Percentiles rank a stretch among this genome's conserved stretches.
Conservation (phyloP, 2,888 invertebrate species). For the Hecatera dysodea region DNA sequence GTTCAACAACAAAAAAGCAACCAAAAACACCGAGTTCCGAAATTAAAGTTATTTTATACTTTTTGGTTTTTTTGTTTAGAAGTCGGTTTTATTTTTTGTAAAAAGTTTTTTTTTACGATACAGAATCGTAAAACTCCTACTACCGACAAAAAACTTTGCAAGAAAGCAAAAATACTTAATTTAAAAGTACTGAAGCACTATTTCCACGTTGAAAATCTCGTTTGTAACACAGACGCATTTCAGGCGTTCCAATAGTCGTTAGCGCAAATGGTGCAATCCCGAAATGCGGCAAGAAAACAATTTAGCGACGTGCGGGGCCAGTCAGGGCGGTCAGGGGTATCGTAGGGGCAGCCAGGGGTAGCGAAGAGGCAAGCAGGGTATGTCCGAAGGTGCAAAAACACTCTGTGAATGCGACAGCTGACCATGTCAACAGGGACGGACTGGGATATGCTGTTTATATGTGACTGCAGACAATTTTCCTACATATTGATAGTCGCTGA, state of each 20-base stretch:
- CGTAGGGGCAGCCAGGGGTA: conserved; percentile 36
- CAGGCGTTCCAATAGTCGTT: conserved; percentile 71
- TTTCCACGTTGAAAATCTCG: conserved; percentile 49
- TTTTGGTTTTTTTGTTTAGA: too few relatives aligned
- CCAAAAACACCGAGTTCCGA: too few relatives aligned
- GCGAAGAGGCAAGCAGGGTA: conserved; percentile 47
- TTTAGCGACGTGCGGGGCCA: conserved; percentile 78
- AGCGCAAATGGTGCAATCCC: conserved; percentile 74
- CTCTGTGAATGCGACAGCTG: conserved; percentile 88
- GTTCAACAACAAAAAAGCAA: too few relatives aligned
- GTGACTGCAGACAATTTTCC: neutral
- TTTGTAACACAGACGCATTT: conserved; percentile 51
- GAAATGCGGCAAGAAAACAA: conserved; percentile 84
- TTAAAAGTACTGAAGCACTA: conserved; percentile 9
- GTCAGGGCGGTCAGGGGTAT: conserved; percentile 36
- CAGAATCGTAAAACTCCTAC: too few relatives aligned
- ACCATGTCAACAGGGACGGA: conserved; percentile 78
- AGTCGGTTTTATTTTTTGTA: too few relatives aligned
- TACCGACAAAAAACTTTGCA: neutral
- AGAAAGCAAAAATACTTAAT: conserved; percentile 8
- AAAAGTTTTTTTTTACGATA: too few relatives aligned
- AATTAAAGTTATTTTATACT: too few relatives aligned
- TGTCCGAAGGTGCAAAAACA: conserved; percentile 83
- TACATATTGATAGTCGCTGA: neutral
- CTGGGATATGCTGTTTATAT: conserved; percentile 52